Evolutionary conservation across 2,797 vertebrate genomes (phyloP).

Genomic region (Poeciliopsis turneri): DNA sequence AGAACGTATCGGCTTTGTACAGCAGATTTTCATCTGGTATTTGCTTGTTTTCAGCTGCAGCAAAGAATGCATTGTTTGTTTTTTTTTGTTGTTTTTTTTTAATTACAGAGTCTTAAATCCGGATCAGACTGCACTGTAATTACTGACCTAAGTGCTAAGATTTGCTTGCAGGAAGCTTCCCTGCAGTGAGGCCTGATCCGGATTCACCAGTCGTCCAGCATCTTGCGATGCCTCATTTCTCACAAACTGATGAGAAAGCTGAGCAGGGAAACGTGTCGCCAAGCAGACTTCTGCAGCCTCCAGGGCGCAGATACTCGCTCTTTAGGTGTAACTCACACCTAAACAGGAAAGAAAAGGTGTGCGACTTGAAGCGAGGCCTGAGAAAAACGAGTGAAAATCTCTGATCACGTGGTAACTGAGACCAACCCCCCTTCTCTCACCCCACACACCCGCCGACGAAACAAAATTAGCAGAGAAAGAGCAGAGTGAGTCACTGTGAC

Average conservation of each 20-base stretch:
- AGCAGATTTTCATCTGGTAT: neutral
- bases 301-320: neutral
- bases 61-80: neutral
- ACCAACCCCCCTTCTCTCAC: neutral
- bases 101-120: neutral
- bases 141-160: neutral
- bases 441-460: neutral
- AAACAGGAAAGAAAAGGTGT: neutral
- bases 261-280: neutral
- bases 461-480: constrained; percentile 24
- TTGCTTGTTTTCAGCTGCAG: neutral
- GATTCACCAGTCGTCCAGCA: neutral
- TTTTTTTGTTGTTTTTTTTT: neutral
- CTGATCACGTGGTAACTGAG: constrained; percentile 14
- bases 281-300: neutral
- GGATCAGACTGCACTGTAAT: neutral
- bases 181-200: neutral
- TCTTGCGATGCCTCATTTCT: neutral
- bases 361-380: neutral
- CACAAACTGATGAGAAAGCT: constrained; percentile 1
- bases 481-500: constrained; percentile 28
- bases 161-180: neutral
- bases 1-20: neutral
- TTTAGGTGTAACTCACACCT: neutral
- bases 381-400: neutral